Base-by-base conservation (phyloP, 2,113 vertebrate genomes). In the Hydropotes inermis region DNA sequence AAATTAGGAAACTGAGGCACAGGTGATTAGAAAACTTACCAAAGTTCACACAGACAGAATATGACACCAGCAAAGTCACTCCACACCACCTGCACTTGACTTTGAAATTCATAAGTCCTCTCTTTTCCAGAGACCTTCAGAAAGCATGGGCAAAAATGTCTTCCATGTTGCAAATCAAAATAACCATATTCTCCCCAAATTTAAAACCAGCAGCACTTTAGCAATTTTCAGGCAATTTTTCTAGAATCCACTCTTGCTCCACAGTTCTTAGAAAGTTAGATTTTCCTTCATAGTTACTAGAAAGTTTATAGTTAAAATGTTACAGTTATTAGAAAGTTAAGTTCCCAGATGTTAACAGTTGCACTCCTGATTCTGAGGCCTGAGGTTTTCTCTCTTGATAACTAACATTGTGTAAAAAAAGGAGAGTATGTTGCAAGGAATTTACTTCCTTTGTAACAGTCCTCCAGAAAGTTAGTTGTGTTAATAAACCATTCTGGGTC, bases 401-500 rank as follows among this genome's bases (percentile, higher is more conserved):
- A 64, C 45, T 81, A 94, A 88, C n/a, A 74, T 9, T 84, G 7
- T 43, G 9, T 47, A 81, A 52, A 81, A 33, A 81, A 64, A 89
- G 60, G 27, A 91, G 50, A 47, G 15, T 97, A 94, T 10, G 21
- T n/a, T 91, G 54, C 57, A 97, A 98, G 96, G 52, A 94, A 98
- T 97, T 94, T 52, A 79, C 94, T 98, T 98, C 88, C 93, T 96
- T 97, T 97, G 85, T 83, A 98, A 97, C 30, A 84, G 13, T 93
- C 93, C 76, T 97, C 81, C 82, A 87, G 76, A 55, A 92, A 85
- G 93, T 94, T 98, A 95, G 98, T 91, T 94, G 76, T 93, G 97
- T 97, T 96, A 97, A 96, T 95, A 96, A 97, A 97, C 91, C 85
- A 97, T 82, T 78, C 67, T 95, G 94, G 82, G 70, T 96, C 97